Evolutionary conservation across 1,140 invertebrate species (phyloP).

Genomic region (Drosophila mojavensis): DNA sequence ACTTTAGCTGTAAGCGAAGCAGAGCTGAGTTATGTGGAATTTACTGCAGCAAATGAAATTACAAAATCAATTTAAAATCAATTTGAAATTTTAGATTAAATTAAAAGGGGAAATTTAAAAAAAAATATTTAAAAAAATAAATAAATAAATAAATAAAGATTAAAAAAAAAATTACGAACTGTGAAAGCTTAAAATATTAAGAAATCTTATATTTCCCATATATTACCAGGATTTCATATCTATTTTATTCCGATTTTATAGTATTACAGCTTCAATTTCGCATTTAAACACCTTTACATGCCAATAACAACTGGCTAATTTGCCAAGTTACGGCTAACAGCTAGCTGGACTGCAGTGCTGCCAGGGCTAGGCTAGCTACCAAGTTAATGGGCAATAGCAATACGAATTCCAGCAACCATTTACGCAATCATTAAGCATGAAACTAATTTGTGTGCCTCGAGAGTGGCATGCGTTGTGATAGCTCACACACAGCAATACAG

Average conservation of each 20-base stretch:
- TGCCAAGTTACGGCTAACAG: slow-evolving; percentile 36
- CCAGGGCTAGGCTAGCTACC: slow-evolving; percentile 24
- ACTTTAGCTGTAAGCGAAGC: background rate
- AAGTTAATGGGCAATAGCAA: slow-evolving; percentile 70
- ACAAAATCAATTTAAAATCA: background rate
- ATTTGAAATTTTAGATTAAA: too few relatives aligned
- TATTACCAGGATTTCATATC: background rate
- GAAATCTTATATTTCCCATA: background rate
- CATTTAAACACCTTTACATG: slow-evolving; percentile 37
- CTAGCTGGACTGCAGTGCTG: background rate
- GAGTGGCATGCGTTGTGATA: slow-evolving; percentile 49
- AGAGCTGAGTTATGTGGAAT: background rate
- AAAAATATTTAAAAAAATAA: too few relatives aligned
- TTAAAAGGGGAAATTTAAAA: too few relatives aligned
- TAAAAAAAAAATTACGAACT: too few relatives aligned
- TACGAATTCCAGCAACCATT: slow-evolving; percentile 78
- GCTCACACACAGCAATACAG: slow-evolving; percentile 6
- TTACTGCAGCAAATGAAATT: background rate
- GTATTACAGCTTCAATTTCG: slow-evolving; percentile 18
- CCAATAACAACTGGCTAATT: slow-evolving; percentile 49
- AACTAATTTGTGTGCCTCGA: slow-evolving; percentile 75
- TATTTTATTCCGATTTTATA: slow-evolving; percentile 2
- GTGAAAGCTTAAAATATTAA: background rate
- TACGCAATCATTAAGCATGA: slow-evolving; percentile 81
- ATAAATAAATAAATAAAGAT: too few relatives aligned